Conservation (phyloP, 2,888 invertebrate species). For the Chironomus riparius region DNA sequence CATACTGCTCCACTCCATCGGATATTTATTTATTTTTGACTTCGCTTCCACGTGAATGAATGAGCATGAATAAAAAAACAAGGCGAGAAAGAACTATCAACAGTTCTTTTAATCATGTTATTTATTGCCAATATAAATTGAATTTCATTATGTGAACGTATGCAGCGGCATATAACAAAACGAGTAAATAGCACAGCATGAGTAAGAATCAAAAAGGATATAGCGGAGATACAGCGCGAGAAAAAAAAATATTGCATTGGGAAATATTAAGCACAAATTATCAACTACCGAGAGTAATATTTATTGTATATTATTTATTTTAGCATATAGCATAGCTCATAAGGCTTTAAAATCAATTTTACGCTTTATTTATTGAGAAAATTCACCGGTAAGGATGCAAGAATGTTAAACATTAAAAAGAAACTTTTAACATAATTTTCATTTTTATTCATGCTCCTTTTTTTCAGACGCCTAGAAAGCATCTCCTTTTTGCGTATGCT, state of each 20-base stretch:
- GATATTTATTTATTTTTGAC: no score
- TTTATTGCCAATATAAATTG: slow-evolving; percentile 21
- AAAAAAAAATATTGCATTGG: background rate
- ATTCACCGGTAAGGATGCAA: background rate
- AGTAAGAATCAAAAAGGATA: background rate
- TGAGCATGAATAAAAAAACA: no score
- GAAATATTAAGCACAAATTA: slow-evolving; percentile 2
- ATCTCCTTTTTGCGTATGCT: background rate
- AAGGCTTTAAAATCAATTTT: slow-evolving; percentile 20
- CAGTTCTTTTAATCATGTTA: slow-evolving; percentile 21
- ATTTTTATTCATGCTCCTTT: background rate
- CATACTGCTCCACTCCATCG: no score
- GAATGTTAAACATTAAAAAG: background rate
- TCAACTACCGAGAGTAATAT: background rate
- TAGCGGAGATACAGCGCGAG: no score
- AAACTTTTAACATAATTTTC: slow-evolving; percentile 2
- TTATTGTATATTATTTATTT: background rate
- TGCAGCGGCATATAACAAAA: background rate
- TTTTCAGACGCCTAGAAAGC: background rate
- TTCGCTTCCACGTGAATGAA: no score
- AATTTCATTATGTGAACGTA: slow-evolving; percentile 4
- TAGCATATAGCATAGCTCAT: background rate
- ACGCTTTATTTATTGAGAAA: slow-evolving; percentile 4
- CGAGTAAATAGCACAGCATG: background rate
- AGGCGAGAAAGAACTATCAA: slow-evolving; percentile 15